Evolutionary conservation across 2,113 vertebrate genomes (phyloP), one percentile per base, ranked within the genome.

Genomic region (Toxostoma redivivum): DNA sequence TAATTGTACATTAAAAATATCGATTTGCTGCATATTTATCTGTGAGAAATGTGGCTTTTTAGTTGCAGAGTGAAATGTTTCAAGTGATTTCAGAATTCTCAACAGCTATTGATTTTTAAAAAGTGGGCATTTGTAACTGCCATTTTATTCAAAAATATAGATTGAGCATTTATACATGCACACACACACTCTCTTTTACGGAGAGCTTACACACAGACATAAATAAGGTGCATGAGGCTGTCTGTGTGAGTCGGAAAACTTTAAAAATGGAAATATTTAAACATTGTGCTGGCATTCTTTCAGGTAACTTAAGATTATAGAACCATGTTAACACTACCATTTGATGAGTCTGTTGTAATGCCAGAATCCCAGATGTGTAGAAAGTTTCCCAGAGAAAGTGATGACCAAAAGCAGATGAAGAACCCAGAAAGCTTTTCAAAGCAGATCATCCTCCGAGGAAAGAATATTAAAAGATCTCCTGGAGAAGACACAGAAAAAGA

Each of bases 301-400:
- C 98, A 98, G 98, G 98, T 98, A 95, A 97, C 96, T 96, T 98
- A 97, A 98, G 89, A 96, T 95, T 96, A 88, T 97, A 99, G 98
- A 98, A 98, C 98, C 98, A 99, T 99, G 99, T 97, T 99, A 98
- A 99, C 99, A 44, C 98, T 99, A 98, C 99, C 99, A n/a, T 99
- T 99, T 98, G 99, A 99, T 97, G 99, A 99, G 96, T 98, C 98
- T 98, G 99, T 98, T 97, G 96, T 98, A 98, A 99, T 99, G 98
- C 98, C 98, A 95, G 99, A 99, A 95, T 98, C 99, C 94, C 98
- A 99, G 97, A 99, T 99, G 90, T 99, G 99, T 97, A 98, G 98
- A 98, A 99, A 98, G 97, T 99, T 99, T 98, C 97, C 99, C 93
- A 98, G 98, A 96, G 98, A 99, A 97, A 98, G 96, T 31, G 97